A percentile compares a stretch with the other conserved stretches of the same genome.
phyloP scores from a whole-genome alignment of 2,888 invertebrate genomes.

The Erebia palarica region DNA sequence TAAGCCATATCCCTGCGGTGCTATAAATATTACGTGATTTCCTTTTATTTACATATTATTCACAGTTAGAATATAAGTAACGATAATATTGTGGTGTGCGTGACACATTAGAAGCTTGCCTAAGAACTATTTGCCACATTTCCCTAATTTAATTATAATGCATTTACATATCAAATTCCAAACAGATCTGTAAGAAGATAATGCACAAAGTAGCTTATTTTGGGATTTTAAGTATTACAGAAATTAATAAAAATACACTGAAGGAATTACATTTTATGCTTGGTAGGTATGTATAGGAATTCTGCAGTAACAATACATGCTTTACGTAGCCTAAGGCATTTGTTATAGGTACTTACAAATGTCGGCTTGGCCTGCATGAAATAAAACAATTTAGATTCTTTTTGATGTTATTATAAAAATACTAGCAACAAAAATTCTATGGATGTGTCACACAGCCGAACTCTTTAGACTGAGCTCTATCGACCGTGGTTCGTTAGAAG shows the following conservation, averaged over 20 bases:
- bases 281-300: not conserved
- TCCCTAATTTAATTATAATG: too few relatives aligned
- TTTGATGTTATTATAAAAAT: too few relatives aligned
- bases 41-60: not conserved
- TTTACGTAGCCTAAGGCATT: slow-evolving; percentile 16
- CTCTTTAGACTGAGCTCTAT: too few relatives aligned
- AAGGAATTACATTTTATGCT: not conserved
- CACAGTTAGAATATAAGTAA: not conserved
- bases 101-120: not conserved
- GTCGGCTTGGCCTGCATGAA: slow-evolving; percentile 77
- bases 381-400: slow-evolving; percentile 42
- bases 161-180: not conserved
- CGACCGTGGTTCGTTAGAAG: too few relatives aligned
- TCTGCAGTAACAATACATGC: slow-evolving; percentile 17
- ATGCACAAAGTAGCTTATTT: not conserved
- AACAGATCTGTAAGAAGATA: not conserved
- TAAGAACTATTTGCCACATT: not conserved
- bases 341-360: slow-evolving; percentile 62
- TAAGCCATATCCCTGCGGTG: not conserved
- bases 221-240: not conserved
- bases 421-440: too few relatives aligned
- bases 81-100: not conserved
- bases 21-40: not conserved
- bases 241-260: not conserved
- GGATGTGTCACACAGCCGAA: too few relatives aligned